Evolutionary conservation across 2,113 vertebrate species (phyloP), one percentile per base, ranked within the genome.

Genomic region (Mesembrinibis cayennensis): DNA sequence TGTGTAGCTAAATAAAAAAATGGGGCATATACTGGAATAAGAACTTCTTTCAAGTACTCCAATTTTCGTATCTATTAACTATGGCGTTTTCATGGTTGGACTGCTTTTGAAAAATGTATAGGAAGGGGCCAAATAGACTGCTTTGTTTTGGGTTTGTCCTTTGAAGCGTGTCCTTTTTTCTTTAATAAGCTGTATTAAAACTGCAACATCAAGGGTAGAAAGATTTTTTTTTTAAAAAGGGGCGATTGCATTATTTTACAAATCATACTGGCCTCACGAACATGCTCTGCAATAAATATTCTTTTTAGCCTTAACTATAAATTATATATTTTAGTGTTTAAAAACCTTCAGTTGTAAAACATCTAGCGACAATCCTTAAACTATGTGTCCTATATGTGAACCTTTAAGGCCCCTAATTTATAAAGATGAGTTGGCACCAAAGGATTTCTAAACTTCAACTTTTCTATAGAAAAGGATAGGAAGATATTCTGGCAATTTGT

Each of bases 271-370:
- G 99, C 98, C 99, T 98, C 97, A 95, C 47, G 90, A 98, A 95
- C 97, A 98, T 97, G 97, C 97, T 98, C 98, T 98, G 98, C 95
- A 99, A 99, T 99, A 99, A 99, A 99, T 99, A 99, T 97, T 98
- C 98, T 98, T 98, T 98, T 98, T 98, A 98, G 98, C 98, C 98
- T 98, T 98, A 98, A 98, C 98, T 98, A 98, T 98, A 98, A 98
- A 98, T 98, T 98, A 98, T 97, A 98, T 98, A 98, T 97, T 98
- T 98, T 99, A 98, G 98, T 98, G 98, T 98, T 98, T 98, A 97
- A 98, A 98, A 98, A 97, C 97, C 98, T 98, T 98, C 98, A 94
- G 95, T 90, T 97, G 98, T 97, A 97, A 97, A 98, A 97, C 93
- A 97, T 96, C 96, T 97, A 97, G 97, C 84, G 93, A 96, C 96